Percentiles rank a stretch among this genome's conserved stretches.
Conservation (phyloP, 2,113 vertebrate species). For the Salvelinus fontinalis region DNA sequence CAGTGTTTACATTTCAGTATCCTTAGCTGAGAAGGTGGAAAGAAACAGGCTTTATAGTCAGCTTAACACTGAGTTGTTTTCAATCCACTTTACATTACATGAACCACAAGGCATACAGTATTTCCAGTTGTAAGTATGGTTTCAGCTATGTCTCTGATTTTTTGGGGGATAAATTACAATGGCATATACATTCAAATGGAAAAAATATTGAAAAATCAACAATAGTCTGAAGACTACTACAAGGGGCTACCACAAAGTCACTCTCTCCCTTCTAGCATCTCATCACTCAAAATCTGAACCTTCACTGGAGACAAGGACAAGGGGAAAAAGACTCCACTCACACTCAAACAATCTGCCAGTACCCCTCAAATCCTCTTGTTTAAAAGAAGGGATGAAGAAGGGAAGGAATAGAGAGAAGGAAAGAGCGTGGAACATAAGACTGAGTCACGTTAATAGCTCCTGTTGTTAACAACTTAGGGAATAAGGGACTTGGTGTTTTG, state of each 20-base stretch:
- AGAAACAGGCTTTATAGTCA: neutral
- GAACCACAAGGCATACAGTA: neutral
- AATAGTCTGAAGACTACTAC: too few species aligned
- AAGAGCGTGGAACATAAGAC: constrained; percentile 61
- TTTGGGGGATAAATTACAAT: too few species aligned
- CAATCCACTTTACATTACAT: neutral
- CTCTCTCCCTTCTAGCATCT: too few species aligned
- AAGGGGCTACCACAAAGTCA: too few species aligned
- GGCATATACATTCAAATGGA: too few species aligned
- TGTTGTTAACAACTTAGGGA: constrained; percentile 74
- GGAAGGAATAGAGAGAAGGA: constrained; percentile 44
- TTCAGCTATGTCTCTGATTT: too few species aligned
- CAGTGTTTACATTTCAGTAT: constrained; percentile 14
- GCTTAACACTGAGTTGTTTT: neutral
- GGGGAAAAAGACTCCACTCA: neutral
- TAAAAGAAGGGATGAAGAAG: neutral
- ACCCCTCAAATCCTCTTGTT: neutral
- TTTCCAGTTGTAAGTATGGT: too few species aligned
- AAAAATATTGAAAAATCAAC: too few species aligned
- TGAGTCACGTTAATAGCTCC: constrained; percentile 72
- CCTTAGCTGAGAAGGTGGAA: constrained; percentile 23
- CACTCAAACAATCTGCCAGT: neutral
- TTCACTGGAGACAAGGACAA: neutral
- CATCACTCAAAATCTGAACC: too few species aligned
- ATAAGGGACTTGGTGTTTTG: constrained; percentile 66